Base-by-base conservation (phyloP, 92 coral and sea anemone species). In the Palythoa caribaeorum region DNA sequence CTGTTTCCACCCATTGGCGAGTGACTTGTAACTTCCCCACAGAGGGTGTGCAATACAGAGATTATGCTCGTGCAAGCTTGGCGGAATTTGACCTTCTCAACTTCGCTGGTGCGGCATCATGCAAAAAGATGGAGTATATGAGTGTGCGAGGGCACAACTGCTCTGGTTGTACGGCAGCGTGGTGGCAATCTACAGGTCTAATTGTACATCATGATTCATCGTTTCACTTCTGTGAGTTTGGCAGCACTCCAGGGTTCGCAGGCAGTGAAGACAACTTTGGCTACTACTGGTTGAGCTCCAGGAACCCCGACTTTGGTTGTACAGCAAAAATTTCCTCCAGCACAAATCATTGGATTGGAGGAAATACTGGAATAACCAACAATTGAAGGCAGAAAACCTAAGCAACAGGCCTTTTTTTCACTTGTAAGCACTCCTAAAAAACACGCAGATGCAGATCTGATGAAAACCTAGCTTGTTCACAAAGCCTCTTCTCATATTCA, bases 1-100 rank as follows among this genome's bases (percentile, higher is more conserved):
- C 87, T 11, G 48, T 44, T 19, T 92, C 96, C 3, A 89, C 92
- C 5, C 93, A 92, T 73, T 94, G 93, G 96, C 93, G 96, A 16
- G 38, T 88, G 19, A 92, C 96, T 19, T 94, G 96, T 44, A 90
- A 87, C 83, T 92, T 90, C 59, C 93, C 96, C 37, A 39, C 51
- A 15, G 74, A 90, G 12, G 96, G 93, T 47, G 52, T 94, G 14
- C 91, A 90, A 17, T 90, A 84, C 78, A 87, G 60, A 10, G 94
- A 94, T 40, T 94, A 92, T 51, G 90, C 72, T 14, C 84, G 89
- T 28, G 93, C 78, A 21, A 79, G 71, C 11, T 78, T 94, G 44
- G 66, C 93, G 13, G 66, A 52, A 19, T 37, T 90, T 53, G 87
- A 94, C 79, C 28, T 83, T 8, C 63, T 94, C 66, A 80, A 17